Conservation (phyloP, 1,140 invertebrate species). For the Bactericera cockerelli region DNA sequence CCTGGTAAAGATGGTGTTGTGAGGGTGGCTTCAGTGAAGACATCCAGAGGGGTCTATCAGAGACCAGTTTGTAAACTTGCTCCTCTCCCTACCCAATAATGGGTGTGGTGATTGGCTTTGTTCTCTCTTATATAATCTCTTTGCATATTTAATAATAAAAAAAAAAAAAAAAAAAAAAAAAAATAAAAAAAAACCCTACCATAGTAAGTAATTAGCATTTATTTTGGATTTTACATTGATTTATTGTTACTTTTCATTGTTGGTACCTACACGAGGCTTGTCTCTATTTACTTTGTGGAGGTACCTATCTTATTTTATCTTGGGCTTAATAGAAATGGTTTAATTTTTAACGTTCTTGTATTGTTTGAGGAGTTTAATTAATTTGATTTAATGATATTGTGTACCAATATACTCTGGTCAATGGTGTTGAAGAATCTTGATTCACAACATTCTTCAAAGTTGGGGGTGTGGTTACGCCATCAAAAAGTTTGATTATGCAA, state of each 20-base stretch:
- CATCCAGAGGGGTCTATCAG: constrained; percentile 17
- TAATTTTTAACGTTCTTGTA: background rate
- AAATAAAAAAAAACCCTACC: too few species aligned
- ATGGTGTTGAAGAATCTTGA: background rate
- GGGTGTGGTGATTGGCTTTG: too few species aligned
- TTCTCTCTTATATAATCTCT: too few species aligned
- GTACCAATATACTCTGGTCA: background rate
- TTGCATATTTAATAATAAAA: too few species aligned
- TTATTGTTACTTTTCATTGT: background rate
- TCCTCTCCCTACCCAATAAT: constrained; percentile 16
- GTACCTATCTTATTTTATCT: too few species aligned
- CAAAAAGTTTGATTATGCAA: background rate
- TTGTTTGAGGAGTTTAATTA: background rate
- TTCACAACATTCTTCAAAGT: background rate
- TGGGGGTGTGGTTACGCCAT: background rate
- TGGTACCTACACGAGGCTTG: background rate
- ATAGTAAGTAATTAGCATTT: too few species aligned
- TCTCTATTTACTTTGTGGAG: too few species aligned
- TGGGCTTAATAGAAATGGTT: too few species aligned
- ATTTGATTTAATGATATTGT: background rate
- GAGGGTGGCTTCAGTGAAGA: constrained; percentile 19
- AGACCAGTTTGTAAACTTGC: constrained; percentile 17
- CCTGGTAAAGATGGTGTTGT: constrained; percentile 22
- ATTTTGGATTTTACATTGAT: background rate
- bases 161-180: too few species aligned